Evolutionary conservation across 2,888 invertebrate genomes (phyloP).

Genomic region (Drosophila aldrichi): DNA sequence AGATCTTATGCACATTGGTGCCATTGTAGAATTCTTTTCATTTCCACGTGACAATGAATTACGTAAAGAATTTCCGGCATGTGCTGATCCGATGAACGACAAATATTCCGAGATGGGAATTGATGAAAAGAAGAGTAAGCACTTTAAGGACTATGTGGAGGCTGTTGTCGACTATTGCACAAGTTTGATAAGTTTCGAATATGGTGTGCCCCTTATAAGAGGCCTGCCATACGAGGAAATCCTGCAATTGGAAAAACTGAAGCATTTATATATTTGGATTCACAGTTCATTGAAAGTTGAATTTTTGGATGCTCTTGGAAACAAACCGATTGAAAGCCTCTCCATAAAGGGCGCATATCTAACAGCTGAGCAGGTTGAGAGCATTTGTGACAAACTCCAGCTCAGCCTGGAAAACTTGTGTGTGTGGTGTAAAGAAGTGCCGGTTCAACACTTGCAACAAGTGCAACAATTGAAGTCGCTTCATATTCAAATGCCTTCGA

Average conservation of each 20-base stretch:
- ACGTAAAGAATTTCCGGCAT: neutral
- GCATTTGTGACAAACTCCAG: neutral
- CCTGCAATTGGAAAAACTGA: neutral
- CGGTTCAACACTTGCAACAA: neutral
- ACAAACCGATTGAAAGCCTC: neutral
- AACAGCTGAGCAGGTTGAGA: neutral
- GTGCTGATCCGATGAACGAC: neutral
- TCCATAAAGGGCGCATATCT: neutral
- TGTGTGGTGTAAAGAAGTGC: neutral
- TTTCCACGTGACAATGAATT: neutral
- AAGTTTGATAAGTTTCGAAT: neutral
- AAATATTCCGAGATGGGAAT: fast-evolving
- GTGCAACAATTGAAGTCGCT: neutral
- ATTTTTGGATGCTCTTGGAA: neutral
- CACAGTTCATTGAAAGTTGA: neutral
- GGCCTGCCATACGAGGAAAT: neutral
- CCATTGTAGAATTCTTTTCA: neutral
- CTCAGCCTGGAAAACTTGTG: neutral
- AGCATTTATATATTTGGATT: constrained; percentile 4
- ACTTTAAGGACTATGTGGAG: neutral
- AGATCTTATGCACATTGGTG: neutral
- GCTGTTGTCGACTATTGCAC: neutral
- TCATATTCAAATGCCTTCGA: neutral
- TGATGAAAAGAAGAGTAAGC: fast-evolving
- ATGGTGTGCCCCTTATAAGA: neutral